Evolutionary conservation across 1,140 invertebrate genomes (phyloP).

Genomic region (Hetaerina americana): DNA sequence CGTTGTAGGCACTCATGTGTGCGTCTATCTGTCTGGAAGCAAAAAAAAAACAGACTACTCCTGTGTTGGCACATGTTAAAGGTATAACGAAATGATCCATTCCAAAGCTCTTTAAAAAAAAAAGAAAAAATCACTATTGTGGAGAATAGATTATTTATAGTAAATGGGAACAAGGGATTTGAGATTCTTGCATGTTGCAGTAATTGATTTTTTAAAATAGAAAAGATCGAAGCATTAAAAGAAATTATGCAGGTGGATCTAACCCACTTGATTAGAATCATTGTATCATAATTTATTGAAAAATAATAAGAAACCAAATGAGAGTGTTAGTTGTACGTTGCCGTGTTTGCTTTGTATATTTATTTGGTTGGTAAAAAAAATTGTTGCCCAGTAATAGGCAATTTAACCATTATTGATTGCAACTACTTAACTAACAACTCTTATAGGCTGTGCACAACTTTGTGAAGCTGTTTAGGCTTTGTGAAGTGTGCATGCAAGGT

Average conservation of each 20-base stretch:
- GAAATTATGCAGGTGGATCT: not conserved
- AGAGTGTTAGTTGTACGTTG: not conserved
- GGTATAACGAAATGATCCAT: not conserved
- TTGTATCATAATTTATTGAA: conserved; percentile 1
- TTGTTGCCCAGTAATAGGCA: not conserved
- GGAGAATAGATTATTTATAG: not conserved
- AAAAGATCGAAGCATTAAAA: not conserved
- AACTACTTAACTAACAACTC: not conserved
- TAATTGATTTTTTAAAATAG: not conserved
- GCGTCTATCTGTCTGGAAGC: too few species aligned
- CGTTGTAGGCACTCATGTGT: too few species aligned
- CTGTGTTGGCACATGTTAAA: too few species aligned
- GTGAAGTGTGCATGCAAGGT: not conserved
- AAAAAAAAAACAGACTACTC: too few species aligned
- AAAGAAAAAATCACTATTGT: too few species aligned
- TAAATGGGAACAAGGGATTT: not conserved
- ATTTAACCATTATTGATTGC: not conserved
- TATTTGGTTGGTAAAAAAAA: not conserved
- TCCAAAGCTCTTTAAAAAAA: not conserved
- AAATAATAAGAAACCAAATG: not conserved
- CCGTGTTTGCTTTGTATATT: not conserved
- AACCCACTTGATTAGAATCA: not conserved
- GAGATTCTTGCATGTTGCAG: not conserved
- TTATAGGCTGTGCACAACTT: not conserved
- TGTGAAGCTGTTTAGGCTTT: not conserved